Conservation (phyloP, 2,888 invertebrate species). For the Acanthosepion lycidas region DNA sequence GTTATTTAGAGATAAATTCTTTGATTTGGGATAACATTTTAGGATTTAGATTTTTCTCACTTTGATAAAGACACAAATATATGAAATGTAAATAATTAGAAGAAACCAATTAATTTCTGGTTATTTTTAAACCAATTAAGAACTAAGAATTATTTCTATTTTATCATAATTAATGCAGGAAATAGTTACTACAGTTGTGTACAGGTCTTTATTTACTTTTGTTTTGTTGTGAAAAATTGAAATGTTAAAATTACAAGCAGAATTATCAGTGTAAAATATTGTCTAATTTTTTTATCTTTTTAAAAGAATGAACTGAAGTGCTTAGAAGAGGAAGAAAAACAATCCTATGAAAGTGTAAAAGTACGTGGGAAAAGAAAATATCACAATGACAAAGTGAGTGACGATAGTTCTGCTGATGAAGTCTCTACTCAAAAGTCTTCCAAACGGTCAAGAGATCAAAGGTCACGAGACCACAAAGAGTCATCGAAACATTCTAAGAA, state of each 20-base stretch:
- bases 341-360: conserved; percentile 42
- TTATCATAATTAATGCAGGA: no score
- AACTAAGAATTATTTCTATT: no score
- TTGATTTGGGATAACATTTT: no score
- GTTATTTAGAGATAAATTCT: no score
- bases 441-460: background rate
- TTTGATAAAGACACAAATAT: no score
- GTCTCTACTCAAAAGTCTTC: background rate
- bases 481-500: background rate
- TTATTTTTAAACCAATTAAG: no score
- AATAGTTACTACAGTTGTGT: no score
- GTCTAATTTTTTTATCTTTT: background rate
- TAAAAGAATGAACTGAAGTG: conserved; percentile 55
- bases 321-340: conserved; percentile 49
- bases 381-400: conserved; percentile 40
- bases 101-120: no score
- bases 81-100: no score
- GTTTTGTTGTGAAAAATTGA: background rate
- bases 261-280: no score
- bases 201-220: background rate
- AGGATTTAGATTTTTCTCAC: no score
- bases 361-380: background rate
- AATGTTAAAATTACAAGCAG: background rate
- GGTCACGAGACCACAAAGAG: background rate
- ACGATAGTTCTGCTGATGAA: background rate